phyloP scores from a whole-genome alignment of 2,888 invertebrate genomes.

The Cheilosia vulpina region DNA sequence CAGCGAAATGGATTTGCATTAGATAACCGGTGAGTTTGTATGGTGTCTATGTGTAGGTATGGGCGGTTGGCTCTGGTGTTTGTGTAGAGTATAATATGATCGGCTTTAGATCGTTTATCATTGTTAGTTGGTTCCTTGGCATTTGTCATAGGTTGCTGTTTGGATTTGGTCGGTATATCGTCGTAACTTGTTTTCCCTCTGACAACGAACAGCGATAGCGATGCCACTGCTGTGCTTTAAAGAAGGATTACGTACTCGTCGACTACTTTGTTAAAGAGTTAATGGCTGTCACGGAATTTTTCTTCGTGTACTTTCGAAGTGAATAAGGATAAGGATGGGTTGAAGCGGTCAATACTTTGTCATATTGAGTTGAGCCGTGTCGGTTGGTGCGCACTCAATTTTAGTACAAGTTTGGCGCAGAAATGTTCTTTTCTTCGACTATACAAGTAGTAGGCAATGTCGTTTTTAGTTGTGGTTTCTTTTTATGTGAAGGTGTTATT shows the following conservation, averaged over 20 bases:
- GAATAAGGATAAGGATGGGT: too few species aligned
- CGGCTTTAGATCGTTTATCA: constrained; percentile 70
- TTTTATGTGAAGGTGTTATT: too few species aligned
- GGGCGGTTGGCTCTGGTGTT: constrained; percentile 14
- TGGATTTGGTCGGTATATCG: constrained; percentile 34
- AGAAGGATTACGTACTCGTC: background rate
- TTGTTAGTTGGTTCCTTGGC: constrained; percentile 52
- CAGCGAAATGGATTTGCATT: constrained; percentile 56
- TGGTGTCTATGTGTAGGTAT: constrained; percentile 6
- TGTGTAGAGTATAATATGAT: constrained; percentile 35
- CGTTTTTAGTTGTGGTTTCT: too few species aligned
- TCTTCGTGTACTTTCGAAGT: background rate
- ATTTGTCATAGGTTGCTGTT: constrained; percentile 50
- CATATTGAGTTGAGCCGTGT: too few species aligned
- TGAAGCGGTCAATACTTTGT: too few species aligned
- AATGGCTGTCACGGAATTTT: background rate
- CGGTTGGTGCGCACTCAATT: too few species aligned
- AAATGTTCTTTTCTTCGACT: too few species aligned
- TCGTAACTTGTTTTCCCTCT: constrained; percentile 8
- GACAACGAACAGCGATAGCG: background rate
- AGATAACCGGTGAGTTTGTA: constrained; percentile 46
- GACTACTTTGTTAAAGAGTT: background rate
- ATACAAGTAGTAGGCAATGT: too few species aligned
- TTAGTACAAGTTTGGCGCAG: too few species aligned
- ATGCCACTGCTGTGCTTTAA: background rate